Evolutionary conservation across 2,113 vertebrate genomes (phyloP), one percentile per base, ranked within the genome.

Genomic region (Chunga burmeisteri): DNA sequence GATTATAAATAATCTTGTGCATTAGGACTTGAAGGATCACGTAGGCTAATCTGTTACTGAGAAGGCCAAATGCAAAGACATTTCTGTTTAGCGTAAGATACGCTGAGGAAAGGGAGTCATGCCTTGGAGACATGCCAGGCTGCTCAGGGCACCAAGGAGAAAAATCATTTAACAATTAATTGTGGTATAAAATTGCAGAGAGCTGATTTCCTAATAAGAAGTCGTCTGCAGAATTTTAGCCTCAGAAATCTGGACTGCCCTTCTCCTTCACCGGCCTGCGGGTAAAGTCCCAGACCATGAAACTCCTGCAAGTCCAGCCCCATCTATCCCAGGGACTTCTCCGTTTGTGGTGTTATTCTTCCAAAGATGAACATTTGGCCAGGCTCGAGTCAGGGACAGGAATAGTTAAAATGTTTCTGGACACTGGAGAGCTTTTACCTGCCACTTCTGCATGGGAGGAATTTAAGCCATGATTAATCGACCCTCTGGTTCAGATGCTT

Each of bases 21-120:
- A 90, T 93, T 95, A 89, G 58, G 92, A 72, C 61, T 74, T 40
- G 62, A 82, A 79, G 94, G 93, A 96, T 96, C 89, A 79, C 84
- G 21, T 3, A 16, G 61, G 53, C 78, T 97, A 85, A 94, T 93
- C 91, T 93, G 94, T 47, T 85, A 94, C 75, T 53, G 90, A 96
- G 94, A 91, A 85, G 87, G 84, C 96, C 93, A 87, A 91, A 84
- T 5, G 72, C 81, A 93, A 82, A 95, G 86, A 78, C 83, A 46
- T 91, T 93, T 86, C 92, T 96, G n/a, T 65, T 84, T 29, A 58
- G 72, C 42, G 2, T 34, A 29, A 86, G 25, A 77, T 44, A 42
- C 4, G 12, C 50, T 3, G 4, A n/a, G 72, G 75, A 65, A 65
- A 68, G 40, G 81, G 78, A 66, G 81, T 38, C 5, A 1, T 30